Conservation (phyloP, 2,113 vertebrate genomes). For the Peromyscus leucopus region DNA sequence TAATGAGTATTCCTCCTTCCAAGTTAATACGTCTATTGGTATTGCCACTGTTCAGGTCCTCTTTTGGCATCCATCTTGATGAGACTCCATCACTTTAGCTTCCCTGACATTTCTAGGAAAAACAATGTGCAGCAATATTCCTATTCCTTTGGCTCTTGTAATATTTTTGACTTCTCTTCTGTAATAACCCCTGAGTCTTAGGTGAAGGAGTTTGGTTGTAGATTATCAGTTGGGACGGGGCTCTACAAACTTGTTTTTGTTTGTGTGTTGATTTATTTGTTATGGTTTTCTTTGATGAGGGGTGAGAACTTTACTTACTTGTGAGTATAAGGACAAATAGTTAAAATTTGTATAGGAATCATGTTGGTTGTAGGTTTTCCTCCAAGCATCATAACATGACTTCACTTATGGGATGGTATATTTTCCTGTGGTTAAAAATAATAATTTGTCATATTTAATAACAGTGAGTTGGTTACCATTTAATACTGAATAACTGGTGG, state of each 20-base stretch:
- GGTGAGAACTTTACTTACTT: neutral
- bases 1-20: neutral
- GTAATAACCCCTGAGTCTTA: neutral
- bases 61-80: neutral
- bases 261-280: neutral
- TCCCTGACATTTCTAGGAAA: neutral
- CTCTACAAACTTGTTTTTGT: neutral
- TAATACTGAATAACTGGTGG: neutral
- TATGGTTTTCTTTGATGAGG: neutral
- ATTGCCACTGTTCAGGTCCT: neutral
- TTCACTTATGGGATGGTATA: neutral
- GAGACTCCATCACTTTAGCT: neutral
- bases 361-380: neutral
- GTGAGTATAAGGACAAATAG: neutral
- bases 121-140: too few species aligned
- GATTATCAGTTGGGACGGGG: neutral
- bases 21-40: neutral
- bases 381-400: neutral
- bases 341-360: neutral
- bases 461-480: neutral
- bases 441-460: neutral
- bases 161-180: neutral
- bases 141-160: neutral
- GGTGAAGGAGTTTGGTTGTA: neutral
- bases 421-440: conserved; percentile 17